Evolutionary conservation across 2,888 invertebrate genomes (phyloP), one percentile per base, ranked within the genome.

Genomic region (Dynastes maya): DNA sequence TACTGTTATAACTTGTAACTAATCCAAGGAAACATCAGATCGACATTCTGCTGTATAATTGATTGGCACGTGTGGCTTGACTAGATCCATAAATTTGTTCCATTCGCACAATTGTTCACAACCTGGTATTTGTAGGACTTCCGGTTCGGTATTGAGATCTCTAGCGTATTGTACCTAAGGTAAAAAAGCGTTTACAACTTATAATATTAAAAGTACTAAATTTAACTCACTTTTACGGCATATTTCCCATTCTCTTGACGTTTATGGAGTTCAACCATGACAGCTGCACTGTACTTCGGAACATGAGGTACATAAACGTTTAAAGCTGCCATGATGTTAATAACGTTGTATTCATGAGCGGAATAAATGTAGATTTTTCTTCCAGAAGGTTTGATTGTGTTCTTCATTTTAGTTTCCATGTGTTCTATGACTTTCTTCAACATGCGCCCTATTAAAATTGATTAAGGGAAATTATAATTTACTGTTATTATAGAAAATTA

Each of bases 261-360:
- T 68, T 85, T 82, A 80, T 87, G 87, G 53, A 88, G 80, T 82
- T 88, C 88, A 3, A 88, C 82, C 4, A 88, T 82, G 49, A 86
- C 85, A 6, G 88, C 87, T 3, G 87, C 83, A 75, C 86, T 85
- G 80, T 87, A 88, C 58, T 85, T 85, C 0, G 88, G 87, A 71
- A 88, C 85, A 80, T 90, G 89, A 0, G 89, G 87, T 72, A 89
- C 83, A 84, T 87, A 92, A 22, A 91, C 85, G 9, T 88, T 87
- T 22, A 92, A 85, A 40, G 90, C 89, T 22, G 87, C 86, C 49
- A 92, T 85, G 40, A 92, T 81, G 55, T 90, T 89, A n/a, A 90
- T 88, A 8, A 92, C 87, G 49, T 91, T 92, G 4, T 91, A 90
- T 83, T 93, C 92, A 84, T 93, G 93, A 1, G 90, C 91, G 40